Evolutionary conservation across 2,888 invertebrate genomes (phyloP).

Genomic region (Chelonus formosanus): DNA sequence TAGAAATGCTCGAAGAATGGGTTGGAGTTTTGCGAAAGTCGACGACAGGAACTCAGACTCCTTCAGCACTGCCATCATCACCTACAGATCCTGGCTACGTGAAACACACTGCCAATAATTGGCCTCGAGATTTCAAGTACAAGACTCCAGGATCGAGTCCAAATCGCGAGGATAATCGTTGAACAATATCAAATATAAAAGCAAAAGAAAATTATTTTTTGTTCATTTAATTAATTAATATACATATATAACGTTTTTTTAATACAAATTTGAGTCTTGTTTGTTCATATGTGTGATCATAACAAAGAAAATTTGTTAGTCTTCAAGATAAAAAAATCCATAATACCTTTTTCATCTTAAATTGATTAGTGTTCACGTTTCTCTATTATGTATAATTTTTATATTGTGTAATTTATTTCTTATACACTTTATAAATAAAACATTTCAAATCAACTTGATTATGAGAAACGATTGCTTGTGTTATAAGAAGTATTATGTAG

Average conservation of each 20-base stretch:
- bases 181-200: neutral
- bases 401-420: constrained; percentile 41
- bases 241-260: constrained; percentile 38
- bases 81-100: constrained; percentile 80
- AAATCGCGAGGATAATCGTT: constrained; percentile 48
- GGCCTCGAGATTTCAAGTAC: constrained; percentile 67
- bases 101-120: constrained; percentile 76
- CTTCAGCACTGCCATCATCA: constrained; percentile 66
- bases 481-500: too few relatives aligned
- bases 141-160: constrained; percentile 72
- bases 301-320: constrained; percentile 51
- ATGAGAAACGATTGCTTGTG: too few relatives aligned
- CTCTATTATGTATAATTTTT: constrained; percentile 11
- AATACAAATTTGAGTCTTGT: constrained; percentile 41
- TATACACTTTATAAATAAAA: constrained; percentile 49
- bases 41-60: constrained; percentile 54
- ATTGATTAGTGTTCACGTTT: constrained; percentile 20
- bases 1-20: constrained; percentile 60
- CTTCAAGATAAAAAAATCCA: constrained; percentile 25
- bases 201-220: too few relatives aligned
- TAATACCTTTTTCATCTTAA: constrained; percentile 19
- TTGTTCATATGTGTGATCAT: constrained; percentile 35
- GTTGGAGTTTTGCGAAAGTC: constrained; percentile 55
- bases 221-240: constrained; percentile 43
- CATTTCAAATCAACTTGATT: constrained; percentile 10